Base-by-base conservation (phyloP, 2,797 vertebrate species). In the Halcyon leucocephala region DNA sequence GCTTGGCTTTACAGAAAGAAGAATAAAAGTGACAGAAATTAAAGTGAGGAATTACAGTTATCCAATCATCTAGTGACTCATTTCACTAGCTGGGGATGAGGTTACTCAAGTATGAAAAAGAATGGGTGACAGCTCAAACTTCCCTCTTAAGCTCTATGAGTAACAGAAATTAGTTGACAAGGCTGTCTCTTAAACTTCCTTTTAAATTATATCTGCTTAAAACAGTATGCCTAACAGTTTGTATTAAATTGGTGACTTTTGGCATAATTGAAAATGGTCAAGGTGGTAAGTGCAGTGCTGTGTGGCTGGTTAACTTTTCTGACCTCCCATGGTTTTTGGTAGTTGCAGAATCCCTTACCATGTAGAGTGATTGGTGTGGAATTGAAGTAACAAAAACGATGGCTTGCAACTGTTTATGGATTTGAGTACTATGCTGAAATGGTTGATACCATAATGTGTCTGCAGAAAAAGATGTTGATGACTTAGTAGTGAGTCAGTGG, bases 31-130 rank as follows among this genome's bases (percentile, higher is more conserved):
- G 55, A 17, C 48, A 42, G 65, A 78, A 76, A 58, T 76, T 90
- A 37, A 89, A 96, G 62, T 19, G 42, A 90, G 55, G 81, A 93
- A 72, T 95, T 90, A 57, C 49, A 77, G 62, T 84, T 93, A 82
- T 92, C 74, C 83, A 76, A 4, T 84, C 76, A 69, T 74, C 60
- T 62, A 77, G 48, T 93, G 92, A 94, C 48, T 94, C 86, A 93
- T 95, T 93, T 93, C 55, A 71, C 51, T 87, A 73, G 78, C 42
- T 89, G 70, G 14, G 48, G 52, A 52, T 29, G 61, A 71, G 22
- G 58, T 94, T 94, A 54, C 83, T 85, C 48, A 90, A 51, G 48
- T 77, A 62, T 82, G 64, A 85, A 71, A 44, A 80, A 52, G 48
- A 76, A 71, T 62, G 67, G 37, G 8, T 90, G 54, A 48, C 57